Conservation (phyloP, 2,113 vertebrate species). For the Myiopsitta monachus region DNA sequence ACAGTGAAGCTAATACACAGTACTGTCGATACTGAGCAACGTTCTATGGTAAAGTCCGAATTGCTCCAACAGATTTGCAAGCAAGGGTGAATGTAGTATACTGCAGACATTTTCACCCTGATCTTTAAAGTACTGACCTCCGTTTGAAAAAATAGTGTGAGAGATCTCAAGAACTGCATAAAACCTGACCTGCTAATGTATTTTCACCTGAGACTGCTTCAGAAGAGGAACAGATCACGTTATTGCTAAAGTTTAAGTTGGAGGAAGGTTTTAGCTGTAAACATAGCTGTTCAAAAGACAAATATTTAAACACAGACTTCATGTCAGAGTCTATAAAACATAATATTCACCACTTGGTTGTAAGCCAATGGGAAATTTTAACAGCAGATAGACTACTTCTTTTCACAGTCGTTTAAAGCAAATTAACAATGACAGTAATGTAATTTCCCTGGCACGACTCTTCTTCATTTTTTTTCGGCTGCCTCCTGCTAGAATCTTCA, state of each 20-base stretch:
- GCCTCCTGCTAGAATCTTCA: conserved; percentile 60
- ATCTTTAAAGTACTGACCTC: neutral
- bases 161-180: neutral
- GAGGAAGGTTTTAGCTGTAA: conserved; percentile 35
- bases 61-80: neutral
- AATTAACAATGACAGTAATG: conserved; percentile 74
- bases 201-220: conserved; percentile 1
- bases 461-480: conserved; percentile 63
- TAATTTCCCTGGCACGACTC: conserved; percentile 57
- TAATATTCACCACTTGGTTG: conserved; percentile 59
- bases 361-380: conserved; percentile 58
- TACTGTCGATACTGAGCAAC: neutral
- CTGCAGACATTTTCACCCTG: neutral
- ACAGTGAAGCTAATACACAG: neutral
- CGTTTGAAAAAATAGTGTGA: neutral
- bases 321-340: conserved; percentile 60
- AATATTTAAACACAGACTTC: conserved; percentile 64
- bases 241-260: neutral
- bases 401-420: conserved; percentile 67
- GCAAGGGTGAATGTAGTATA: neutral
- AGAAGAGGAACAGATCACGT: neutral
- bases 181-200: neutral
- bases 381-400: conserved; percentile 44
- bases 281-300: conserved; percentile 50
- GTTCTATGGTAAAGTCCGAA: neutral